Evolutionary conservation across 2,888 invertebrate species (phyloP), one percentile per base, ranked within the genome.

Genomic region (Ophion ventricosus): DNA sequence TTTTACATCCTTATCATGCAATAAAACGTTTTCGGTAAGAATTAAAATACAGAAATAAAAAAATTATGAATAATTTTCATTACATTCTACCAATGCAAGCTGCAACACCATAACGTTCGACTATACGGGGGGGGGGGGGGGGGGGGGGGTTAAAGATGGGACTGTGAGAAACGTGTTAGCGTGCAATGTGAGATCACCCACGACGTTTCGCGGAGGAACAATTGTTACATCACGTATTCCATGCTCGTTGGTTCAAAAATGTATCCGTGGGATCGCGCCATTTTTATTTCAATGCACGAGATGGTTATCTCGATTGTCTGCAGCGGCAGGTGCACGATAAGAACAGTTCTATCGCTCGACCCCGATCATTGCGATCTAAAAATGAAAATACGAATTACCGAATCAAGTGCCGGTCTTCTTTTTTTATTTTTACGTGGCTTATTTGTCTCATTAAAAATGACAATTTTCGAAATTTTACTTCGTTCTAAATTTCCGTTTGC

Each of bases 301-400:
- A 77, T 77, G 59, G 64, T 77, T 77, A 54, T 77, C 72, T 82
- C 72, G 82, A 77, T 82, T 66, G 77, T 73, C 49, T 67, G 57
- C 57, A 17, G 72, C 66, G 66, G 76, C 76, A 72, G 64, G 64
- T 59, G 81, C 67, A 23, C 59, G 75, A 69, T 49, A 43, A 69
- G 49, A 69, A 80, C 66, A 49, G 17, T 64, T 69, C 69, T 57
- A 59, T 69, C 23, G 29, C 43, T 76, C 81, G 54, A 11, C 49
- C 20, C 35, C 43, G 75, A 75, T 70, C 14, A 26, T n/a, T 11
- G 23, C 8, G 26, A 25, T 67, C 49, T 70, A 20, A 57, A 23
- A 20, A 23, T 20, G 57, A 1, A 77, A 76, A 17, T 17, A 49
- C 35, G 35, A 35, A 35, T 35, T 35, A 35, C 8, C 35, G 35